These are phyloP conservation scores for Coptodon rendalli DNA, from an alignment of 2,113 vertebrate genomes.

Conservation along the genomic window DNA sequence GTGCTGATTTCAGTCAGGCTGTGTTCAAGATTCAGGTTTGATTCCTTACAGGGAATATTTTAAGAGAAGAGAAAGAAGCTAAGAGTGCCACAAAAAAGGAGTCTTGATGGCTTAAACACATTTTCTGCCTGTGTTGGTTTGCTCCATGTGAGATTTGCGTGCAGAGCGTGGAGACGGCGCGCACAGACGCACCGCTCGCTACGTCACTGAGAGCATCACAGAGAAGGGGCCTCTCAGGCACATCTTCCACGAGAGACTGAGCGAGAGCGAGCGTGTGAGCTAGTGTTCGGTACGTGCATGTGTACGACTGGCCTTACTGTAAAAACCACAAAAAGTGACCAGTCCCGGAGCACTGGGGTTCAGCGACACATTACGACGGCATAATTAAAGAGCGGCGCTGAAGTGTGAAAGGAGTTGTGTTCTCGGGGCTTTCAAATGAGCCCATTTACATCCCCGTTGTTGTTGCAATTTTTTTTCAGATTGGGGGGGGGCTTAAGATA, in stretches of 20 bases:
- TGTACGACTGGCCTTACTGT: not conserved
- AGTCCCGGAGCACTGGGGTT: not conserved
- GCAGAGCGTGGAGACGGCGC: not conserved
- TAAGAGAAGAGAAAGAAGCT: not conserved
- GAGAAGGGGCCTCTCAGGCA: not conserved
- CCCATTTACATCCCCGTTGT: constrained; percentile 52
- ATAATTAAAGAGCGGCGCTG: constrained; percentile 51
- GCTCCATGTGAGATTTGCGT: constrained; percentile 17
- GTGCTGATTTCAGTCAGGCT: not conserved
- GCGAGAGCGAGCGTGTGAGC: not conserved
- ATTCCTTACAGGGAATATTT: not conserved
- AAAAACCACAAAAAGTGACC: not conserved
- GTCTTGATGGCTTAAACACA: constrained; percentile 16
- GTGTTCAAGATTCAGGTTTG: not conserved
- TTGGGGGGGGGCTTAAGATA: constrained; percentile 34
- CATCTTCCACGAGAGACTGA: not conserved
- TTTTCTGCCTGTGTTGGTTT: not conserved
- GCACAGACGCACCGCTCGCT: not conserved
- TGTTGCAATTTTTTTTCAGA: constrained; percentile 28
- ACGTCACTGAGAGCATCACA: constrained; percentile 8
- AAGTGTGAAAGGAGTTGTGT: constrained; percentile 52
- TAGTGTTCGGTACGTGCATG: not conserved
- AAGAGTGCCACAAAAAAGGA: not conserved
- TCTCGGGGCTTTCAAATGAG: constrained; percentile 57
- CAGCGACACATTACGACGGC: constrained; percentile 40